phyloP scores from a whole-genome alignment of 2,888 invertebrate genomes.

The Hecatera dysodea region DNA sequence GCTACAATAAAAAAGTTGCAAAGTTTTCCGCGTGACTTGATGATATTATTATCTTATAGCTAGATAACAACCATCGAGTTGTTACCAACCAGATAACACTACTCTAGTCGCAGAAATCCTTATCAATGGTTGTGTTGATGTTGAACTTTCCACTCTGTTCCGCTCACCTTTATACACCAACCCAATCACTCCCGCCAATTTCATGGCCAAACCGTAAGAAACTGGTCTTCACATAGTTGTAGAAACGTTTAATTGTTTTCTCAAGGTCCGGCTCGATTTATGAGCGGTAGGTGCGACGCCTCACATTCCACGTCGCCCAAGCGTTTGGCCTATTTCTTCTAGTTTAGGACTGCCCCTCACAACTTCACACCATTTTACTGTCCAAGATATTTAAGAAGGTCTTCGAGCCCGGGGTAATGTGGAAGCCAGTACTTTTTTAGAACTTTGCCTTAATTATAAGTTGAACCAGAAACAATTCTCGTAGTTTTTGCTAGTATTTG shows the following conservation, averaged over 20 bases:
- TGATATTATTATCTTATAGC: too few species aligned
- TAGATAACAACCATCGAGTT: too few species aligned
- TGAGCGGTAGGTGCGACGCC: conserved; percentile 61
- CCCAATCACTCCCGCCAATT: not conserved
- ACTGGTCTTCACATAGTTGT: conserved; percentile 61
- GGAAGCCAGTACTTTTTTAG: conserved; percentile 1
- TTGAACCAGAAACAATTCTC: too few species aligned
- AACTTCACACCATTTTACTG: conserved; percentile 24
- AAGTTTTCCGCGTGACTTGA: too few species aligned
- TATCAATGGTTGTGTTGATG: too few species aligned
- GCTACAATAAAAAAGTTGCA: too few species aligned
- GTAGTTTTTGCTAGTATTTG: too few species aligned
- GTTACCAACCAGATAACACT: too few species aligned
- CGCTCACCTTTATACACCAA: not conserved
- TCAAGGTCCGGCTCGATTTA: conserved; percentile 67
- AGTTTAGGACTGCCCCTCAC: conserved; percentile 15
- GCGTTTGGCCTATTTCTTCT: conserved; percentile 53
- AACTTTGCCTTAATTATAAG: not conserved
- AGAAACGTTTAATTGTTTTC: conserved; percentile 65
- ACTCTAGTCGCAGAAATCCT: too few species aligned
- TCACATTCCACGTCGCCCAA: conserved; percentile 47
- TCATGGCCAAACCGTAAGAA: conserved; percentile 41
- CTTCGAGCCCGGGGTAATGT: not conserved
- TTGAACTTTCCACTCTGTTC: too few species aligned
- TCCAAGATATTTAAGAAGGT: conserved; percentile 22